These are phyloP conservation scores for Intellagama lesueurii DNA, from an alignment of 2,797 vertebrate species.

Conservation along the genomic window DNA sequence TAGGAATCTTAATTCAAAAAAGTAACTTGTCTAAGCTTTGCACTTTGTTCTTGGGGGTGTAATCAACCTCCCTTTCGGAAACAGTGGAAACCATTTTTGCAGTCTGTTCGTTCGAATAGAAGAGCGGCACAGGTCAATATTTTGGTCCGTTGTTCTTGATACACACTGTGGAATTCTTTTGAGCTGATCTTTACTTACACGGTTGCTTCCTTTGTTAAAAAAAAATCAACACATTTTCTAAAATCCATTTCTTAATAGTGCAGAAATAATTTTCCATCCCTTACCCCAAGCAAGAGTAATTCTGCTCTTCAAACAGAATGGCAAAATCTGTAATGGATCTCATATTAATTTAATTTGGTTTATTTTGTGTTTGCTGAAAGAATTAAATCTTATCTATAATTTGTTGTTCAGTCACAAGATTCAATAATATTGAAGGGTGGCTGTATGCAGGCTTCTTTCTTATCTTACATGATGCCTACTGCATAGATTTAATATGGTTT, in stretches of 20 bases:
- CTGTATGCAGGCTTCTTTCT: neutral
- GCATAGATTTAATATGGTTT: neutral
- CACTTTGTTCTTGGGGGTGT: neutral
- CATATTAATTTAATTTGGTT: conserved; percentile 27
- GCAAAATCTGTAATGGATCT: conserved; percentile 28
- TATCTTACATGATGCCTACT: neutral
- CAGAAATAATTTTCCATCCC: conserved; percentile 40
- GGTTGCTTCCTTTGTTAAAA: neutral
- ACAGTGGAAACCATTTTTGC: neutral
- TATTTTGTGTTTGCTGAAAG: neutral
- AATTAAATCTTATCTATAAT: neutral
- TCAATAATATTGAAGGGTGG: conserved; percentile 17
- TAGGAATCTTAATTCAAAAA: too few relatives aligned
- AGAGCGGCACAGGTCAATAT: conserved; percentile 35
- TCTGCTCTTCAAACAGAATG: conserved; percentile 23
- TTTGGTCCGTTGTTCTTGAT: neutral
- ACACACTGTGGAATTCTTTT: conserved; percentile 19
- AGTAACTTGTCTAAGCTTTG: neutral
- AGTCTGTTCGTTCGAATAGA: neutral
- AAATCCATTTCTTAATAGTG: conserved; percentile 43
- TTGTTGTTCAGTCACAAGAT: conserved; percentile 17
- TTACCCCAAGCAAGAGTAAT: conserved; percentile 15
- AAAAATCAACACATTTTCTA: conserved; percentile 18
- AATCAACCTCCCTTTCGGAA: neutral
- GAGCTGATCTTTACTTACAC: conserved; percentile 27